Evolutionary conservation across 2,797 vertebrate species (phyloP).

Genomic region (Falco peregrinus): DNA sequence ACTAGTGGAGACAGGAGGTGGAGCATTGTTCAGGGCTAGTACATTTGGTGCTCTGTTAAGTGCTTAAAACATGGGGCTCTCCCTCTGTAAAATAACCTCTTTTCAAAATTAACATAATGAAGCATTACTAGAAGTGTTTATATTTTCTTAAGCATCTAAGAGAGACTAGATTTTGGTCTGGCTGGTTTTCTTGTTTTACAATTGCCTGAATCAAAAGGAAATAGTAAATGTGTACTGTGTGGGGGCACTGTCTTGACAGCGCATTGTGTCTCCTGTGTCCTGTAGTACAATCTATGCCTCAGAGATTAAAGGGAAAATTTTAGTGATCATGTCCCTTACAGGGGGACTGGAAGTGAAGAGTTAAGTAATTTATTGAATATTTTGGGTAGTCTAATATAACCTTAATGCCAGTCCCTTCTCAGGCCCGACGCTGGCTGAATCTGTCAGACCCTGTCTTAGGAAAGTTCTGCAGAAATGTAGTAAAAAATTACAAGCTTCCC

Average conservation of each 20-base stretch:
- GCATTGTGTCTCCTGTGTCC: background rate
- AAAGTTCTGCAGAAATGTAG: background rate
- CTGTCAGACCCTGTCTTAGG: background rate
- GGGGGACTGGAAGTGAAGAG: background rate
- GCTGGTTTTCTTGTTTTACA: background rate
- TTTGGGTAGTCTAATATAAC: background rate
- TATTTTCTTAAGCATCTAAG: background rate
- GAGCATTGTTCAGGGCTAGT: background rate
- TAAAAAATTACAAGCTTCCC: background rate
- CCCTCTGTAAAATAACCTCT: fast-evolving
- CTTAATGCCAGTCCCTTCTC: background rate
- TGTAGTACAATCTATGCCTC: background rate
- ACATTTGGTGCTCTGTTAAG: background rate
- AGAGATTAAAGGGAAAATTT: background rate
- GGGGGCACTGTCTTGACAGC: background rate
- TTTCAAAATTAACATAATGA: background rate
- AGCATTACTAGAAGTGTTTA: background rate
- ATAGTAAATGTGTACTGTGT: background rate
- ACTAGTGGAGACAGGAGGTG: background rate
- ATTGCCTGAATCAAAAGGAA: background rate
- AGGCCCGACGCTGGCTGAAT: background rate
- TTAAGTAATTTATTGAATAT: background rate
- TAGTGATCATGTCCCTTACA: background rate
- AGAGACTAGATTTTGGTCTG: background rate
- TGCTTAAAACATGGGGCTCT: background rate